Percentiles rank a stretch among this genome's conserved stretches.
Evolutionary conservation across 2,797 vertebrate species (phyloP).

Genomic region (Scomberomorus guttatus): DNA sequence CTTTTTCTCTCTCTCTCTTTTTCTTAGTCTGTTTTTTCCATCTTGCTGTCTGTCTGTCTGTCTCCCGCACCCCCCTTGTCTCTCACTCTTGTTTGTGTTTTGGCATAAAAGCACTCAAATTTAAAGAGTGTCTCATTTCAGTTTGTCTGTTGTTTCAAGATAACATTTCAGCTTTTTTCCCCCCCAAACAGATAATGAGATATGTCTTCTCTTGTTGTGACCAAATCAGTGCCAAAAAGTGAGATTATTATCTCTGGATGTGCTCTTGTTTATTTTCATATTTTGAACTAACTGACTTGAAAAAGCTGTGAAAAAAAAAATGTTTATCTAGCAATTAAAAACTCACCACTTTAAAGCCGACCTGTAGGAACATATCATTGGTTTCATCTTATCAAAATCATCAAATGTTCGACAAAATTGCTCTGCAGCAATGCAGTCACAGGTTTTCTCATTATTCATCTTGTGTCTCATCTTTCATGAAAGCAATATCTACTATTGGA

Average conservation of each 20-base stretch:
- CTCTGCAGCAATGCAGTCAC: conserved; percentile 50
- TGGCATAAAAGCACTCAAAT: conserved; percentile 83
- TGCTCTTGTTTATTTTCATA: conserved; percentile 73
- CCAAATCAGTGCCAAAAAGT: conserved; percentile 71
- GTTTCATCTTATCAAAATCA: conserved; percentile 74
- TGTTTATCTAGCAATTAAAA: conserved; percentile 72
- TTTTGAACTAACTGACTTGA: conserved; percentile 61
- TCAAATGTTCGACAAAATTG: conserved; percentile 71
- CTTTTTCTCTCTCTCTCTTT: conserved; percentile 77
- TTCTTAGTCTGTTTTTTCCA: conserved; percentile 72
- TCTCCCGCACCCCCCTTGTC: conserved; percentile 38
- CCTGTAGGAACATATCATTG: conserved; percentile 57
- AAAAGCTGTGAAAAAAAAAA: conserved; percentile 33
- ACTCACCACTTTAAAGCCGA: conserved; percentile 53
- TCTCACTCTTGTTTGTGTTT: conserved; percentile 68
- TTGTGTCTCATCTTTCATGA: conserved; percentile 70
- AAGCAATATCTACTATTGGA: conserved; percentile 73
- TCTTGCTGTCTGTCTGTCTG: conserved; percentile 73
- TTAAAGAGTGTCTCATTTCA: conserved; percentile 73
- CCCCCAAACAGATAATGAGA: conserved; percentile 73
- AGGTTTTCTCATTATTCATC: conserved; percentile 65
- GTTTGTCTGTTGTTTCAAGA: conserved; percentile 79
- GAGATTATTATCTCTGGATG: conserved; percentile 69
- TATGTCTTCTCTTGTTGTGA: conserved; percentile 70
- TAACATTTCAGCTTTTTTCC: conserved; percentile 64